Conservation (phyloP, 2,797 vertebrate genomes). For the Tenualosa thibaudeaui region DNA sequence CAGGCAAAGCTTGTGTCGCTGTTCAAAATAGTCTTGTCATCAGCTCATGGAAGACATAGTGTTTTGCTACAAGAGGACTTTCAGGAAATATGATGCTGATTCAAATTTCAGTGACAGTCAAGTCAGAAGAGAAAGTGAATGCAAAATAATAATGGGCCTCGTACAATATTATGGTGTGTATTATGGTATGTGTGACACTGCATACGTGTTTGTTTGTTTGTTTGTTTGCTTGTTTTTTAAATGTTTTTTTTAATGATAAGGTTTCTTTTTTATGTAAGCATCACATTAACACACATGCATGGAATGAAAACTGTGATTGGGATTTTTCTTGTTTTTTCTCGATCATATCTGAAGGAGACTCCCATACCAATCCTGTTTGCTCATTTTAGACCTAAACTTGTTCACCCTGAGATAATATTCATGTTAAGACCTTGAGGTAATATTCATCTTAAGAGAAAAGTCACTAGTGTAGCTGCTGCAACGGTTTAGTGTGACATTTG, state of each 20-base stretch:
- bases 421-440: neutral
- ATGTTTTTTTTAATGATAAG: neutral
- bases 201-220: too few species aligned
- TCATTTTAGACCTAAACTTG: neutral
- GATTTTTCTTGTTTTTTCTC: neutral
- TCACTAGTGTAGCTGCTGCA: neutral
- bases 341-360: neutral
- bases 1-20: slow-evolving; percentile 5
- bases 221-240: too few species aligned
- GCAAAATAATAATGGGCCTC: neutral
- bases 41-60: neutral
- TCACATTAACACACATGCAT: neutral
- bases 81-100: neutral
- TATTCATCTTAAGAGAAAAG: neutral
- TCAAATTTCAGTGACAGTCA: neutral
- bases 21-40: neutral
- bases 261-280: neutral
- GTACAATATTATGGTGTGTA: neutral
- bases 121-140: neutral
- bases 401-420: neutral
- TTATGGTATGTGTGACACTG: too few species aligned
- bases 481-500: slow-evolving; percentile 1
- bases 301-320: neutral
- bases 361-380: neutral
- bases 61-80: neutral